Evolutionary conservation across 1,140 invertebrate genomes (phyloP).

Genomic region (honey bee (Apis mellifera)): Amel_HAv3.1 CM009938.2:162501-163000

Average conservation of each 20-base stretch:
- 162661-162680: not conserved
- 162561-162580: no score
- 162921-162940: constrained; percentile 68
- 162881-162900: constrained; percentile 43
- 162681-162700: constrained; percentile 24
- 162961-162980: constrained; percentile 61
- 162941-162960: constrained; percentile 69
- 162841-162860: not conserved
- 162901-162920: constrained; percentile 43
- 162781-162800: constrained; percentile 53
- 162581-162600: no score
- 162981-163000: constrained; percentile 50
- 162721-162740: not conserved
- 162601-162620: not conserved
- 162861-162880: constrained; percentile 39
- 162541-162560: no score
- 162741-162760: not conserved
- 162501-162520: no score
- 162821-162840: not conserved
- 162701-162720: not conserved
- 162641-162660: not conserved
- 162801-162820: constrained; percentile 40
- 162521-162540: no score
- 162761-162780: not conserved
- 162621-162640: not conserved